Evolutionary conservation across 2,888 invertebrate genomes (phyloP).

Genomic region (Ceriagrion tenellum): DNA sequence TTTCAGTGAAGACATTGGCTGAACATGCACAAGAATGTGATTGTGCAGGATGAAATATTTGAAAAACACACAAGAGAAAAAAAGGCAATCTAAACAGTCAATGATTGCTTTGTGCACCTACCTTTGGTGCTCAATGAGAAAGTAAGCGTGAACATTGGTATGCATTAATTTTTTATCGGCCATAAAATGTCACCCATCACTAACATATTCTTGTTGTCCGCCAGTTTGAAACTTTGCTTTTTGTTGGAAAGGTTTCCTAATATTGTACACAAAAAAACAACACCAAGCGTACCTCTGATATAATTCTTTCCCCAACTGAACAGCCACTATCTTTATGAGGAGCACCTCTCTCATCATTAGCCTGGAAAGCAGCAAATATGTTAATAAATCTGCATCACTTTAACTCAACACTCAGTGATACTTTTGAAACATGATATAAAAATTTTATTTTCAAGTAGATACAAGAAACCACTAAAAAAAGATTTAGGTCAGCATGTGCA

Average conservation of each 20-base stretch:
- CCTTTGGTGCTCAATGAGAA: not conserved
- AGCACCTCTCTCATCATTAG: constrained; percentile 1
- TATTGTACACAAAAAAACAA: not conserved
- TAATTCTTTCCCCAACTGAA: constrained; percentile 16
- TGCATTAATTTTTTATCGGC: not conserved
- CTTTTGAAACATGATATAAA: too few species aligned
- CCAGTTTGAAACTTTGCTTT: not conserved
- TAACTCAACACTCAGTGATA: too few species aligned
- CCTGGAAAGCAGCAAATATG: not conserved
- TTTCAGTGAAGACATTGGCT: not conserved
- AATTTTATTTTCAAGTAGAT: too few species aligned
- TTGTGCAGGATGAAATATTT: not conserved
- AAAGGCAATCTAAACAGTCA: not conserved
- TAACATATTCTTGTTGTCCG: not conserved
- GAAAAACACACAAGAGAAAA: not conserved
- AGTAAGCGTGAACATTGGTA: not conserved
- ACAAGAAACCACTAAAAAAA: too few species aligned
- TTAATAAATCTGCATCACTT: not conserved
- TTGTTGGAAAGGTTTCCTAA: not conserved
- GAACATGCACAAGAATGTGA: not conserved
- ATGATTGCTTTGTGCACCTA: not conserved
- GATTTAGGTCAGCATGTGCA: too few species aligned
- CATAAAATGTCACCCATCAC: not conserved
- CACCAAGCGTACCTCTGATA: constrained; percentile 8
- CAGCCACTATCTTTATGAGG: constrained; percentile 2